Evolutionary conservation across 2,113 vertebrate species (phyloP).

Genomic region (Anoplopoma fimbria): DNA sequence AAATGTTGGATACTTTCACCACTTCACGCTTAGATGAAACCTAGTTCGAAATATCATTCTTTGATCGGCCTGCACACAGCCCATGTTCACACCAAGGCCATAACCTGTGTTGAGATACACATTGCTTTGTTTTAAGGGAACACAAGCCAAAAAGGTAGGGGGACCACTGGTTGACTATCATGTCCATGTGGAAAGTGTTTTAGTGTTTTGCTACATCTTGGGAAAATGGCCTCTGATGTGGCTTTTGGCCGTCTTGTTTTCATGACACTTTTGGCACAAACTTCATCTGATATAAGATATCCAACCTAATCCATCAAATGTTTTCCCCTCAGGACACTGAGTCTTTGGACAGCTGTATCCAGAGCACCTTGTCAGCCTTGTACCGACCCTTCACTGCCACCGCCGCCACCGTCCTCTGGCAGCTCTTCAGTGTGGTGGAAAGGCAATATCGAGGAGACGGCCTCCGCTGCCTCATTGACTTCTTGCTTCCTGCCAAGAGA

Average conservation of each 20-base stretch:
- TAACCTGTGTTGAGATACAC: not conserved
- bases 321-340: slow-evolving; percentile 82
- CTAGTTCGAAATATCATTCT: not conserved
- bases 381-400: slow-evolving; percentile 87
- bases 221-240: not conserved
- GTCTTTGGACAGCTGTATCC: slow-evolving; percentile 87
- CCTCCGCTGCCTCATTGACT: slow-evolving; percentile 88
- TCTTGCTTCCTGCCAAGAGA: slow-evolving; percentile 87
- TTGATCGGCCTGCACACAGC: not conserved
- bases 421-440: slow-evolving; percentile 88
- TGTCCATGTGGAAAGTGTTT: not conserved
- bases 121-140: slow-evolving; percentile 1
- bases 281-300: not conserved
- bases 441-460: slow-evolving; percentile 87
- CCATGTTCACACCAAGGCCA: not conserved
- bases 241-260: not conserved
- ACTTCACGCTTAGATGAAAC: not conserved
- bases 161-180: not conserved
- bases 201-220: not conserved
- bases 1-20: not conserved
- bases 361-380: slow-evolving; percentile 85
- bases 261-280: not conserved
- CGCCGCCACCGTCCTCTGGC: slow-evolving; percentile 88
- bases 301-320: not conserved
- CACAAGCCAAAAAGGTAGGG: not conserved